These are phyloP conservation scores for Papilio xuthus DNA, from an alignment of 1,140 invertebrate genomes.

Conservation along the genomic window DNA sequence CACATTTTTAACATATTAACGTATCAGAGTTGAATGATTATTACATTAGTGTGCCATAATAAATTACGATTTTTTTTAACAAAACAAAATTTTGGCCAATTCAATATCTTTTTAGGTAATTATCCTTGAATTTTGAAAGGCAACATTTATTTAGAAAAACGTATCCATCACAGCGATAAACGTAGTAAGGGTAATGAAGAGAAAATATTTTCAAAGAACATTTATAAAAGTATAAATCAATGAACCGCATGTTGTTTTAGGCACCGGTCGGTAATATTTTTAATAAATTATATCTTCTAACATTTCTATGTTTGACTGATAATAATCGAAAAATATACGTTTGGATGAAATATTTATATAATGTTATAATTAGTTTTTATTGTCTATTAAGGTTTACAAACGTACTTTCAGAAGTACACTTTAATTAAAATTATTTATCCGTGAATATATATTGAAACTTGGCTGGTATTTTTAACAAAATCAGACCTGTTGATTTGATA, in stretches of 20 bases:
- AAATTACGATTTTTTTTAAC: too few relatives aligned
- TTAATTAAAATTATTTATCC: too few relatives aligned
- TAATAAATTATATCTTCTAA: not conserved
- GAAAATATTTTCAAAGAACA: slow-evolving; percentile 1
- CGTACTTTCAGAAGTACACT: too few relatives aligned
- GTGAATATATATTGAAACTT: too few relatives aligned
- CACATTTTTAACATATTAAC: slow-evolving; percentile 4
- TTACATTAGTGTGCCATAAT: too few relatives aligned
- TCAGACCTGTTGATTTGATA: not conserved
- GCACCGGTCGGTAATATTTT: not conserved
- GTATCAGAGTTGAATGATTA: too few relatives aligned
- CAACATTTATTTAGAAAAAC: slow-evolving; percentile 1
- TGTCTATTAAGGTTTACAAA: too few relatives aligned
- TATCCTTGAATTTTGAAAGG: not conserved
- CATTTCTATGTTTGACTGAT: not conserved
- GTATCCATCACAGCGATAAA: not conserved
- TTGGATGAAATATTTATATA: not conserved
- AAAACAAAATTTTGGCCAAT: too few relatives aligned
- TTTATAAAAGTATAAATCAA: not conserved
- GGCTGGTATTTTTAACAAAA: too few relatives aligned
- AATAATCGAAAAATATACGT: not conserved
- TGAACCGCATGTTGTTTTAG: not conserved
- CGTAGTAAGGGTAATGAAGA: not conserved
- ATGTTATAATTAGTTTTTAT: too few relatives aligned
- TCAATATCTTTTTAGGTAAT: not conserved